Base-by-base conservation (phyloP, 1,140 invertebrate genomes). In the Sweltsa coloradensis region DNA sequence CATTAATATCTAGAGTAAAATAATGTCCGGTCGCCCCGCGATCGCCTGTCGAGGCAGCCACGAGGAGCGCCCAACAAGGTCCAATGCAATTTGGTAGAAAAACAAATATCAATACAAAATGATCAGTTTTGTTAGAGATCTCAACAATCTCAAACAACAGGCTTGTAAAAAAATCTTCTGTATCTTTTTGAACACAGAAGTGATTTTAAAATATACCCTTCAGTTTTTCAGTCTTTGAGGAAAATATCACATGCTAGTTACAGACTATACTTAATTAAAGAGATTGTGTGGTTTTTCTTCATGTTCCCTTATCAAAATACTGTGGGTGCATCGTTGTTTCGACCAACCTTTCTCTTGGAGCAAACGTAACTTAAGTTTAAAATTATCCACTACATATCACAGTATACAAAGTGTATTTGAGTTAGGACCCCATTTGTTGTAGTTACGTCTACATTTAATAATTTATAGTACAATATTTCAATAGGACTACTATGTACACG, bases 381-480 rank as follows among this genome's bases (percentile, higher is more conserved):
- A 55, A 55, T 50, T 55, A 53, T 41, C 50, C 39, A 37, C 53
- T 52, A 52, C 48, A 55, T 55, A 55, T 55, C 53, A 55, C 53
- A 55, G 53, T 52, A n/a, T n/a, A 42, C 44, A 50, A 50, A 53
- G 53, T 55, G 47, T 55, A 53, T 48, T 53, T 53, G 51, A 53
- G 45, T 50, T 43, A 44, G 22, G 25, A 37, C 44, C 41, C 31
- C 19, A 22, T 37, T 5, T 37, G 27, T 19, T 44, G n/a, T 34
- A 19, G 31, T 24, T 50, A 50, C 41, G 37, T 39, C 23, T 42
- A 36, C 26, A 42, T 45, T 45, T 48, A 37, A 50, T 48, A 53
- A 55, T 55, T 55, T 52, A 52, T 42, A 54, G n/a, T 31, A 50
- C 51, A 52, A 34, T 55, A 55, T 53, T 50, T 50, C 51, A 52